Conservation (phyloP, 2,888 invertebrate species). For the Cheilosia variabilis region DNA sequence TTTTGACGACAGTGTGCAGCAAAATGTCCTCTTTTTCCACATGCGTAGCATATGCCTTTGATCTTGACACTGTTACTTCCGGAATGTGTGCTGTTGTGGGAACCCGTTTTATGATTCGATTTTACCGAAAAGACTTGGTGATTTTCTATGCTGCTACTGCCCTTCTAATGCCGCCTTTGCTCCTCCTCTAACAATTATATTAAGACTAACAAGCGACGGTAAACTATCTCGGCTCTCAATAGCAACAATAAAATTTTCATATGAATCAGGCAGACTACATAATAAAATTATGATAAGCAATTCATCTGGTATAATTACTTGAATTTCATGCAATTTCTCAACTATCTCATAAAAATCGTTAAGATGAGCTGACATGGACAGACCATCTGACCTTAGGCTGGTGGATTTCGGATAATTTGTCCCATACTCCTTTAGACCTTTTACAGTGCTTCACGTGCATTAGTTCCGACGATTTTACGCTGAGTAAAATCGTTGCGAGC, state of each 20-base stretch:
- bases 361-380: slow-evolving; percentile 1
- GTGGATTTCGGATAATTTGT: slow-evolving; percentile 78
- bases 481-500: slow-evolving; percentile 33
- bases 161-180: neutral
- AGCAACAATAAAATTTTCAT: slow-evolving; percentile 78
- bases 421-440: slow-evolving; percentile 79
- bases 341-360: too few relatives aligned
- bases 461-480: slow-evolving; percentile 75
- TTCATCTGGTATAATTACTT: slow-evolving; percentile 42
- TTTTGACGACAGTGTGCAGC: neutral
- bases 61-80: neutral
- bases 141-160: neutral
- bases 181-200: slow-evolving; percentile 23
- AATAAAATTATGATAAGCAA: slow-evolving; percentile 37
- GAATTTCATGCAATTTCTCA: slow-evolving; percentile 65
- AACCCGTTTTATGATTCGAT: neutral
- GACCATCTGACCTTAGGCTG: slow-evolving; percentile 77
- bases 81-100: neutral
- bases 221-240: slow-evolving; percentile 52
- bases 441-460: slow-evolving; percentile 78
- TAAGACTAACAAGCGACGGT: slow-evolving; percentile 52
- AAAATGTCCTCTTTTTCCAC: slow-evolving; percentile 27
- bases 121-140: slow-evolving; percentile 16
- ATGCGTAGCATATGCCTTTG: slow-evolving; percentile 18
- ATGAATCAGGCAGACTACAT: slow-evolving; percentile 57